phyloP scores from a whole-genome alignment of 64 coral and sea anemone species.

The Trachythela sp. region DNA sequence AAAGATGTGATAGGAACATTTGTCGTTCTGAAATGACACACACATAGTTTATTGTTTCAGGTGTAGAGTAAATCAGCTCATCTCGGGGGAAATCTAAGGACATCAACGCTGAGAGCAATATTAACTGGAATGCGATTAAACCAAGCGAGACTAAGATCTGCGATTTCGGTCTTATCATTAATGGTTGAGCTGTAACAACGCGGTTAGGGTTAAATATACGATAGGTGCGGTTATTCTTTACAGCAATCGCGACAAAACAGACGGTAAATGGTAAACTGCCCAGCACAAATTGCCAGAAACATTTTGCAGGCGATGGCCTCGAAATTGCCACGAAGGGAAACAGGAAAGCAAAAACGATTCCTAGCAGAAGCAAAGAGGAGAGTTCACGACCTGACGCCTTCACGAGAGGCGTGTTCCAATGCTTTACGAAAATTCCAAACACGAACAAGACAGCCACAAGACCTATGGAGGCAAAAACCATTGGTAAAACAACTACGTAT shows the following conservation, averaged over 20 bases:
- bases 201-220: conserved; percentile 11
- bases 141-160: background rate
- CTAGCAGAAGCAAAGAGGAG: background rate
- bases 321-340: background rate
- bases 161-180: background rate
- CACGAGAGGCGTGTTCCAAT: background rate
- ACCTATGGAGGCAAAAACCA: background rate
- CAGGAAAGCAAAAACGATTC: background rate
- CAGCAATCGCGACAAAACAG: background rate
- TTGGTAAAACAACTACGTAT: background rate
- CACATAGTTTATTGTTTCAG: background rate
- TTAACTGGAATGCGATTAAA: background rate
- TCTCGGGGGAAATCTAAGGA: background rate
- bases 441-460: background rate
- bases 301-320: background rate
- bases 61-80: background rate
- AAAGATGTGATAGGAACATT: background rate
- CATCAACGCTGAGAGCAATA: background rate
- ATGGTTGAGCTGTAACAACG: background rate
- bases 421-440: background rate
- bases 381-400: conserved; percentile 2
- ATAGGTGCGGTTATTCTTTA: background rate
- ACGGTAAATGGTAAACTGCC: background rate
- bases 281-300: background rate
- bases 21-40: background rate